Percentiles rank a stretch among this genome's conserved stretches.
Evolutionary conservation across 2,888 invertebrate genomes (phyloP).

Genomic region (Sabellastarte sp.): DNA sequence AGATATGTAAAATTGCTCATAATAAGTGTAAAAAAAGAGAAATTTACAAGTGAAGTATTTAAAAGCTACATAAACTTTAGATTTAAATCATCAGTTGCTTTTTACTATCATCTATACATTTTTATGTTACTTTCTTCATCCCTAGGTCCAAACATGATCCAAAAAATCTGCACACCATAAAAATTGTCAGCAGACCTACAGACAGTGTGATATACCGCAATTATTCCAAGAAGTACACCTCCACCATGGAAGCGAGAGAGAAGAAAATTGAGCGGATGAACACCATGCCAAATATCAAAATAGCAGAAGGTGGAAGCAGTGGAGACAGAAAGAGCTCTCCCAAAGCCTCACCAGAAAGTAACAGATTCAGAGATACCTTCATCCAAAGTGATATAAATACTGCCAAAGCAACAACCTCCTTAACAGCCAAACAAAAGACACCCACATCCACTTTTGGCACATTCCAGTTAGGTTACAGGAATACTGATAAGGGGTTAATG

Average conservation of each 20-base stretch:
- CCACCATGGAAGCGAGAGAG: slow-evolving; percentile 28
- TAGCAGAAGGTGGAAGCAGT: slow-evolving; percentile 7
- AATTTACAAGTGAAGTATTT: too few relatives aligned
- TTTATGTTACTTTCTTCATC: too few relatives aligned
- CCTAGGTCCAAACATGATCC: slow-evolving; percentile 38
- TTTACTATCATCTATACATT: too few relatives aligned
- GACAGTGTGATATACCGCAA: slow-evolving; percentile 58
- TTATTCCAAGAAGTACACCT: slow-evolving; percentile 32
- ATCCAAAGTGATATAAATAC: background rate
- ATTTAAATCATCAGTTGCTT: too few relatives aligned
- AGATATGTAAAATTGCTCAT: too few relatives aligned
- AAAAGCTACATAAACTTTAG: too few relatives aligned
- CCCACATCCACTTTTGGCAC: background rate
- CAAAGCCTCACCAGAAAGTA: background rate
- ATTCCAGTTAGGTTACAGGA: too few relatives aligned
- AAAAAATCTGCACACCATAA: slow-evolving; percentile 52
- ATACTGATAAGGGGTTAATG: too few relatives aligned
- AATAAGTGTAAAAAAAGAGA: too few relatives aligned
- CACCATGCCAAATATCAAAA: slow-evolving; percentile 32
- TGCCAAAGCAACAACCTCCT: too few relatives aligned
- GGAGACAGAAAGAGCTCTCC: background rate
- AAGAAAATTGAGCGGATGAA: slow-evolving; percentile 30
- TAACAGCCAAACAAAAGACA: background rate
- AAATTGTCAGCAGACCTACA: slow-evolving; percentile 52
- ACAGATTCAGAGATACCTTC: background rate